Base-by-base conservation (phyloP, 1,140 invertebrate species). In the Kradibia gibbosae region DNA sequence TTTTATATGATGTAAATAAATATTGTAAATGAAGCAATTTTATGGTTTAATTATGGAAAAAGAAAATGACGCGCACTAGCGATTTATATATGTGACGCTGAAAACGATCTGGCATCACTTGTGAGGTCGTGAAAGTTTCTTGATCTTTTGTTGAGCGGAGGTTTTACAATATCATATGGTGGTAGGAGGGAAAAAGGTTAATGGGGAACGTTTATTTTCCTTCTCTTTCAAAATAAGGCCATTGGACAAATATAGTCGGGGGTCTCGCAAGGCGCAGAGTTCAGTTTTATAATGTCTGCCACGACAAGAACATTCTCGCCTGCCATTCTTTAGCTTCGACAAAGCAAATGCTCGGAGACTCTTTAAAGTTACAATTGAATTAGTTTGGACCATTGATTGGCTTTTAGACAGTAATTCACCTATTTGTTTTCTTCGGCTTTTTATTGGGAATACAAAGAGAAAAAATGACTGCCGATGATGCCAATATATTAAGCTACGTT, bases 401-500 rank as follows among this genome's bases (percentile, higher is more conserved):
- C 42, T 45, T 45, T 60, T 60, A 3, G 25, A n/a, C 15, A 1
- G 53, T 57, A n/a, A 10, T 2, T 25, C 25, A 13, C 57, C 3
- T 11, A 28, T 28, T 1, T 10, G 11, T 13, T 31, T 1, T 31
- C 13, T 28, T 31, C 3, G 57, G 20, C 25, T 3, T n/a, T 28
- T 60, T 31, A 10, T 4, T 67, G 1, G 4, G 34, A 67, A 20
- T 20, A 17, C 4, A 0, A 45, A 45, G 25, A 22, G 39, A 39
- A 67, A 28, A 13, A 22, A 83, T 77, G 50, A 89, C 90, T 86
- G 84, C 83, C 22, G 76, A 86, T 7, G 85, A 88, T 3, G 86
- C 85, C 62, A 87, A 87, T 36, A 87, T 85, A 55, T 77, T 91
- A 1, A 91, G 90, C 82, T 90, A 91, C 80, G 90, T 91, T 1